Evolutionary conservation across 1,140 invertebrate genomes (phyloP).

Genomic region (Adelges cooleyi): DNA sequence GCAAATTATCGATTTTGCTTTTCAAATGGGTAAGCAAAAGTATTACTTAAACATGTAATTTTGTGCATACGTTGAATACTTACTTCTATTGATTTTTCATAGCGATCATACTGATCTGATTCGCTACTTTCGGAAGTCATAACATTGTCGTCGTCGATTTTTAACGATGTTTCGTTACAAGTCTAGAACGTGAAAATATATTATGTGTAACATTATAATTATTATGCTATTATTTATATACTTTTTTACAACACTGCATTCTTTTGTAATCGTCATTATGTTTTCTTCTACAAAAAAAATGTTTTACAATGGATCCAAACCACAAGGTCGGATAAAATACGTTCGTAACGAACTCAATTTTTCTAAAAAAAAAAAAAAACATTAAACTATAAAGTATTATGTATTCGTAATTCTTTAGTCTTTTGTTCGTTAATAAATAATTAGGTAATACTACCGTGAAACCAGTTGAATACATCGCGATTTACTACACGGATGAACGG

Average conservation of each 20-base stretch:
- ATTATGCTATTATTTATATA: neutral
- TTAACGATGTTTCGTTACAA: too few relatives aligned
- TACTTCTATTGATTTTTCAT: neutral
- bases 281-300: neutral
- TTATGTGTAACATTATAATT: neutral
- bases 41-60: too few relatives aligned
- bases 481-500: neutral
- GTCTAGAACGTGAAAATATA: too few relatives aligned
- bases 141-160: too few relatives aligned
- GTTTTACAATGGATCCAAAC: neutral
- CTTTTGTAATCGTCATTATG: neutral
- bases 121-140: too few relatives aligned
- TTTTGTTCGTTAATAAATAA: too few relatives aligned
- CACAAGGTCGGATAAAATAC: neutral
- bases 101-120: too few relatives aligned
- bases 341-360: neutral
- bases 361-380: neutral
- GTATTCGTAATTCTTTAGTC: too few relatives aligned
- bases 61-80: too few relatives aligned
- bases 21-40: too few relatives aligned
- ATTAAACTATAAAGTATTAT: neutral
- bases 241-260: neutral
- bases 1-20: too few relatives aligned
- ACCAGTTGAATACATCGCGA: neutral
- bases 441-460: neutral